Conservation (phyloP, 1,140 invertebrate genomes). For the Medauroidea extradentata region DNA sequence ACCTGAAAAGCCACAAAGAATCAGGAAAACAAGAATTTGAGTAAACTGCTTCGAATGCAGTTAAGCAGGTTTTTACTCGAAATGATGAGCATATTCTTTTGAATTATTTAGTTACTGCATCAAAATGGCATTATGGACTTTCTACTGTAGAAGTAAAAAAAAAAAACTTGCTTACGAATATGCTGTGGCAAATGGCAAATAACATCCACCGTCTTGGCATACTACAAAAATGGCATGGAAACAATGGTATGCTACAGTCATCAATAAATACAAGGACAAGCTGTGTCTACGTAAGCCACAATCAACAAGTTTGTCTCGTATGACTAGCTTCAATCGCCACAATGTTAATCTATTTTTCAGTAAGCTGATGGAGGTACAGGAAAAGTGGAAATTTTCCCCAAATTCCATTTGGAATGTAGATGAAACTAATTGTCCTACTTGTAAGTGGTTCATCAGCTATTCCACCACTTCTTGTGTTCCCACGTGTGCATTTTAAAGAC, state of each 20-base stretch:
- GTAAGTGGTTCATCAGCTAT: slow-evolving; percentile 19
- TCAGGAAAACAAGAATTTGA: background rate
- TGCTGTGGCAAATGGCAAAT: slow-evolving; percentile 28
- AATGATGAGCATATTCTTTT: slow-evolving; percentile 12
- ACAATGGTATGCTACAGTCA: slow-evolving; percentile 39
- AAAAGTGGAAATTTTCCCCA: slow-evolving; percentile 8
- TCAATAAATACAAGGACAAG: slow-evolving; percentile 32
- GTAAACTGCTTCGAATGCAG: background rate
- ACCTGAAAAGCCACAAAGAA: background rate
- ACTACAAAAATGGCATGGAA: slow-evolving; percentile 32
- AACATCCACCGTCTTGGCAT: slow-evolving; percentile 27
- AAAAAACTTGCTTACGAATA: slow-evolving; percentile 35
- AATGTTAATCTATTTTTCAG: slow-evolving; percentile 10
- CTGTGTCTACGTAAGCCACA: slow-evolving; percentile 13
- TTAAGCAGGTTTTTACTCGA: slow-evolving; percentile 13
- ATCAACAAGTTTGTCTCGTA: slow-evolving; percentile 9
- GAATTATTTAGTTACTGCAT: slow-evolving; percentile 28
- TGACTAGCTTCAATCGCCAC: slow-evolving; percentile 10
- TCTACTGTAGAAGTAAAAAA: slow-evolving; percentile 24
- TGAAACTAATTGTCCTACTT: slow-evolving; percentile 27
- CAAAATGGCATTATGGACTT: slow-evolving; percentile 38
- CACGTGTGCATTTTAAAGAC: slow-evolving; percentile 23
- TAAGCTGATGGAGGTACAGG: slow-evolving; percentile 2
- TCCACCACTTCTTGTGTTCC: slow-evolving; percentile 34
- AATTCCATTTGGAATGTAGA: slow-evolving; percentile 7